Conservation (phyloP, 2,113 vertebrate species). For the Clarias batrachus region DNA sequence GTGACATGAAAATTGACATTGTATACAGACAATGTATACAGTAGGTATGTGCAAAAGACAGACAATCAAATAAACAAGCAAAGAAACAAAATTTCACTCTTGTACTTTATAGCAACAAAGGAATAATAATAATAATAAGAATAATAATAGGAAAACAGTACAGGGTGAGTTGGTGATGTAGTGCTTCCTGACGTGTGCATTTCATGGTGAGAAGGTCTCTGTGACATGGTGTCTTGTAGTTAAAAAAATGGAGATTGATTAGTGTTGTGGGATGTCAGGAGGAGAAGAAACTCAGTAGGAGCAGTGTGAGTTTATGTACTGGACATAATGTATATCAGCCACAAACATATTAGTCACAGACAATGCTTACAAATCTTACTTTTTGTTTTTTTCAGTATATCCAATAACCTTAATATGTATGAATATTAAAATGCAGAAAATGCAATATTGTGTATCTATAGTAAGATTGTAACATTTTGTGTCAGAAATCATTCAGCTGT, state of each 20-base stretch:
- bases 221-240: slow-evolving; percentile 10
- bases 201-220: background rate
- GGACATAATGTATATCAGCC: background rate
- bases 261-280: slow-evolving; percentile 41
- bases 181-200: background rate
- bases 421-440: background rate
- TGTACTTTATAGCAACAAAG: no score
- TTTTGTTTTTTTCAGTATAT: background rate
- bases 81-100: background rate
- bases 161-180: background rate
- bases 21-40: no score
- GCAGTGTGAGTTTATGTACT: slow-evolving; percentile 13
- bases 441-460: background rate
- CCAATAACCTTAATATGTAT: background rate
- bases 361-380: no score
- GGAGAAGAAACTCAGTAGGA: slow-evolving; percentile 19
- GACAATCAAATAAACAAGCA: no score
- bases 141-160: no score
- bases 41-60: no score
- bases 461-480: background rate
- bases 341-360: no score
- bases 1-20: background rate
- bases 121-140: no score
- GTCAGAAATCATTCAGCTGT: background rate
- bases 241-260: slow-evolving; percentile 38